Evolutionary conservation across 64 coral and sea anemone genomes (phyloP), one percentile per base, ranked within the genome.

Genomic region (Montipora efflorescens): DNA sequence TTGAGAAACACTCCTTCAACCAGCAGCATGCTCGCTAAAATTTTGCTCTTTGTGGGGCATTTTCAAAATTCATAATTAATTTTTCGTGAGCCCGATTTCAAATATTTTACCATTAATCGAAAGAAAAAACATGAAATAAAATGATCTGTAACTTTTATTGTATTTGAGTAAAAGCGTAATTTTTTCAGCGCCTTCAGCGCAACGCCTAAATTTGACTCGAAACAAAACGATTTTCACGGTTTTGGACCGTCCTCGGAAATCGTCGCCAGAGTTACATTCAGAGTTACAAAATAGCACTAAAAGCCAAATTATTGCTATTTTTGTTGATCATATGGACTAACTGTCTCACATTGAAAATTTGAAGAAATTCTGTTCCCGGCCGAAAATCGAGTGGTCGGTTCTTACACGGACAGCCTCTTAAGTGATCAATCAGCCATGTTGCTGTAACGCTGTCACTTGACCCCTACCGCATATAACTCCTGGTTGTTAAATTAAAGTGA

Each of bases 351-450:
- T 10, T 8, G 36, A 76, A 67, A 67, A 67, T 67, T 67, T 67
- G 64, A 67, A 67, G 64, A 67, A 88, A 88, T 75, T 75, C 47
- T 50, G 11, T 88, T 88, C 75, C 53, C 6, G 85, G 52, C 68
- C 84, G 47, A 70, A 52, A 87, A 52, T 87, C 83, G 7, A 47
- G 4, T 2, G 64, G 18, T 87, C 72, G 48, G 52, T 89, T 50
- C 21, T 89, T 67, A 46, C 73, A 87, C 7, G 9, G 53, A 45
- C 59, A 20, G 20, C 59, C 1, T 36, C 28, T 36, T 36, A 36
- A 36, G 28, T 36, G 28, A 36, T 36, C 28, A 36, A 36, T 36
- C 28, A 36, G 28, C 28, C 28, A 36, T 36, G 28, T 36, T 36
- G 28, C 28, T 36, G 28, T 36, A 36, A 36, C 28, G 28, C 28